Evolutionary conservation across 2,888 invertebrate genomes (phyloP).

Genomic region (Perdita meconis): DNA sequence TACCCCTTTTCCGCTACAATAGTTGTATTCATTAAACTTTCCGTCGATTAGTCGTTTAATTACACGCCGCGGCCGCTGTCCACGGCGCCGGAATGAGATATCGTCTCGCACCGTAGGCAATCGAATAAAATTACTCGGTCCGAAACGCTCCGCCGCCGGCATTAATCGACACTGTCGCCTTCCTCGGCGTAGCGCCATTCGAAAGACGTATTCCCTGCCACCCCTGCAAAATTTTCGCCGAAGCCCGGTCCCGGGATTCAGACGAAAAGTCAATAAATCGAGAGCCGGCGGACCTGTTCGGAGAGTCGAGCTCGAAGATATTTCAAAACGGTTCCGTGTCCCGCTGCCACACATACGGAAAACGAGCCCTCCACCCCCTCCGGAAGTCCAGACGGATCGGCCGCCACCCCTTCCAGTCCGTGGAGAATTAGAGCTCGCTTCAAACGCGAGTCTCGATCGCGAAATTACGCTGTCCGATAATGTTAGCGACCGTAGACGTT

Average conservation of each 20-base stretch:
- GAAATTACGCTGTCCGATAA: constrained; percentile 53
- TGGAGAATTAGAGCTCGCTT: constrained; percentile 48
- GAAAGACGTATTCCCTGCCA: too few species aligned
- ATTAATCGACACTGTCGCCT: too few species aligned
- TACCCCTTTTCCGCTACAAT: too few species aligned
- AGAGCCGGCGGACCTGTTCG: not conserved
- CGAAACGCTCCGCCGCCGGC: too few species aligned
- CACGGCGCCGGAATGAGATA: too few species aligned
- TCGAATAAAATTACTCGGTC: too few species aligned
- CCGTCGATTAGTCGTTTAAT: too few species aligned
- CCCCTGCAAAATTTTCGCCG: too few species aligned
- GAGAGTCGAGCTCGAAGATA: constrained; percentile 3
- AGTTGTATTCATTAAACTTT: too few species aligned
- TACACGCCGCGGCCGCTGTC: too few species aligned
- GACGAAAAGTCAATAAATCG: constrained; percentile 19
- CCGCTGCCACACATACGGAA: constrained; percentile 11
- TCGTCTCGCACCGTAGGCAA: too few species aligned
- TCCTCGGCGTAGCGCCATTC: too few species aligned
- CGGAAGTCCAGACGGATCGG: constrained; percentile 33
- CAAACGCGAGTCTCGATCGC: constrained; percentile 49
- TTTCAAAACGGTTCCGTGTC: constrained; percentile 16
- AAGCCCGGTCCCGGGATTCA: not conserved
- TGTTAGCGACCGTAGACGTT: constrained; percentile 33
- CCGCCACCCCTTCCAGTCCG: constrained; percentile 32
- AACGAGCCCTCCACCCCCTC: constrained; percentile 10